Evolutionary conservation across 2,113 vertebrate species (phyloP).

Genomic region (Saccopteryx leptura): DNA sequence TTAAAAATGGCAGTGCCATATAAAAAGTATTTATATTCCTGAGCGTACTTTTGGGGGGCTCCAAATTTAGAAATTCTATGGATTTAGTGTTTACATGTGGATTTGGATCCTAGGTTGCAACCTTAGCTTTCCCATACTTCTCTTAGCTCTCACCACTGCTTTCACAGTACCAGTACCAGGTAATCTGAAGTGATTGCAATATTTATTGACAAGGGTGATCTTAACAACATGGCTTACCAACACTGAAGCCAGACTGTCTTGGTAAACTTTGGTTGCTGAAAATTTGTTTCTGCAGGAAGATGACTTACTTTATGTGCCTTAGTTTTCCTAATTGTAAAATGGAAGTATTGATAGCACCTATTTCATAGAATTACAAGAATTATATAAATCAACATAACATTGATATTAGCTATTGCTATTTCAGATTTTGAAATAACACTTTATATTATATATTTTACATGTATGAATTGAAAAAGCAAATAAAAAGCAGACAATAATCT

Average conservation of each 20-base stretch:
- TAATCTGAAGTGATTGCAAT: neutral
- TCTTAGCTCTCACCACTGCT: neutral
- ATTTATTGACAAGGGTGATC: neutral
- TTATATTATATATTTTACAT: neutral
- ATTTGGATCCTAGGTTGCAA: neutral
- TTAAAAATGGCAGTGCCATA: neutral
- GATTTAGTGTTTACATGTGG: neutral
- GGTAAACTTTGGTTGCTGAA: constrained; percentile 10
- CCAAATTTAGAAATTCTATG: neutral
- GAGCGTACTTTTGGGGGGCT: neutral
- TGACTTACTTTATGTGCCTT: neutral
- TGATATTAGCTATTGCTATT: neutral
- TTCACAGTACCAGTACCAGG: neutral
- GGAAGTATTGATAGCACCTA: neutral
- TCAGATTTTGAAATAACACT: constrained; percentile 15
- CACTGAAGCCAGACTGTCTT: neutral
- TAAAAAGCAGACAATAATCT: neutral
- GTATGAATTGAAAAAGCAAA: neutral
- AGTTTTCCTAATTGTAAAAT: constrained; percentile 24
- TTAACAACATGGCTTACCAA: neutral
- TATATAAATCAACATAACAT: neutral
- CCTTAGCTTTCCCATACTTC: neutral
- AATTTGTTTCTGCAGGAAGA: neutral
- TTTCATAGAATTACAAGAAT: neutral
- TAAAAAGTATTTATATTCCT: neutral